Percentiles rank a stretch among this genome's conserved stretches.
phyloP scores from a whole-genome alignment of 1,140 invertebrate species.

The Saccostrea cuccullata region DNA sequence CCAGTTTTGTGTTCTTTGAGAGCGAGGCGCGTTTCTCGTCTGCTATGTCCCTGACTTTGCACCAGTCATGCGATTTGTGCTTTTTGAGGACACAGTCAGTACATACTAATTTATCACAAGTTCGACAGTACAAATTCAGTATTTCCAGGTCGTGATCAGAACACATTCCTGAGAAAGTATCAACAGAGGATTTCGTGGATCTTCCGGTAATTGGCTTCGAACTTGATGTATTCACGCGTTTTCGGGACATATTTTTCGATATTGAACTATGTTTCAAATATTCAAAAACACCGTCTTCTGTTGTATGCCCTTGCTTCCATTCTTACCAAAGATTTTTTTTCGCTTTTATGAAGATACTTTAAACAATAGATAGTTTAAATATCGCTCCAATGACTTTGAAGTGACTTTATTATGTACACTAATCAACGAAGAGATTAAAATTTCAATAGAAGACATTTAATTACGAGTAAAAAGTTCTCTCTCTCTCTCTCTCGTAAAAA shows the following conservation, averaged over 20 bases:
- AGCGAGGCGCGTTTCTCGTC: background rate
- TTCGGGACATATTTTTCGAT: background rate
- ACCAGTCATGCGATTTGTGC: constrained; percentile 29
- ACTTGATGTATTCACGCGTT: background rate
- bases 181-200: background rate
- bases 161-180: background rate
- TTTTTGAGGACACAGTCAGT: constrained; percentile 30
- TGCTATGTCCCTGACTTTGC: constrained; percentile 22
- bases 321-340: background rate
- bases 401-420: background rate
- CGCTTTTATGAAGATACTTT: background rate
- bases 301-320: background rate
- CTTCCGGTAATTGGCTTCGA: background rate
- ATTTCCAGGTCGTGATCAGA: constrained; percentile 6
- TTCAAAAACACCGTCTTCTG: background rate
- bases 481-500: too few species aligned
- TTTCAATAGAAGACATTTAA: background rate
- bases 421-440: background rate
- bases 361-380: background rate
- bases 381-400: background rate
- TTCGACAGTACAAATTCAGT: constrained; percentile 7
- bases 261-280: background rate
- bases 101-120: constrained; percentile 4
- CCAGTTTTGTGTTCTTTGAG: background rate
- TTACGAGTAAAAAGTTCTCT: background rate